Evolutionary conservation across 2,797 vertebrate genomes (phyloP), one percentile per base, ranked within the genome.

Genomic region (Coranthus polyacanthus): DNA sequence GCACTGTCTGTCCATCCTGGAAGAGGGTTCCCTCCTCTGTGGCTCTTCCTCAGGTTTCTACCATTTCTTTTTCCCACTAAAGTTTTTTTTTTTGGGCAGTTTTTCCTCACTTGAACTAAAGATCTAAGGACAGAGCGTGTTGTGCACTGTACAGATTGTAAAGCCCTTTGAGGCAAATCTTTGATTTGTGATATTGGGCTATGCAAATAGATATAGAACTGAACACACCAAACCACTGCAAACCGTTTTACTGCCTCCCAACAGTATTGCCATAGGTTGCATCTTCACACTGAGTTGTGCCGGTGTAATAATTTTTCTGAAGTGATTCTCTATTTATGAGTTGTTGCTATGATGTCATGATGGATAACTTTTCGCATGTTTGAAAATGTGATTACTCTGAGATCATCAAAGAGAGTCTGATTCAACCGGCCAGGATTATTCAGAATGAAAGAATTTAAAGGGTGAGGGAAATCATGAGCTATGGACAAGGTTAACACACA

Each of bases 201-300:
- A n/a, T n/a, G n/a, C n/a, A n/a, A n/a, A 42, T 37, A 61, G 71
- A 75, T 45, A 36, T 17, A 12, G 61, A 71, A 61, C 53, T 21
- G 34, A 60, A 52, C 16, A n/a, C n/a, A n/a, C n/a, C n/a, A n/a
- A n/a, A n/a, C n/a, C n/a, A n/a, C n/a, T n/a, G n/a, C n/a, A n/a
- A n/a, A 50, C 42, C 6, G 63, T 52, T 78, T 77, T 65, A 80
- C 52, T 74, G 71, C 53, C 69, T 41, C 62, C 39, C 13, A 26
- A 41, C 37, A 57, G 57, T 12, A 65, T 12, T 12, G 7, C 21
- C 32, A 41, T 36, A 37, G 38, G 63, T 59, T 77, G 53, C 69
- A 56, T 32, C 53, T 36, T 41, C 69, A 71, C 54, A 2, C 9
- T 26, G 34, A 38, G 50, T 50, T 42, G 37, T 6, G 45, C 42